These are phyloP conservation scores for Probaryconus sp. DNA, from an alignment of 1,140 invertebrate species.

Conservation along the genomic window DNA sequence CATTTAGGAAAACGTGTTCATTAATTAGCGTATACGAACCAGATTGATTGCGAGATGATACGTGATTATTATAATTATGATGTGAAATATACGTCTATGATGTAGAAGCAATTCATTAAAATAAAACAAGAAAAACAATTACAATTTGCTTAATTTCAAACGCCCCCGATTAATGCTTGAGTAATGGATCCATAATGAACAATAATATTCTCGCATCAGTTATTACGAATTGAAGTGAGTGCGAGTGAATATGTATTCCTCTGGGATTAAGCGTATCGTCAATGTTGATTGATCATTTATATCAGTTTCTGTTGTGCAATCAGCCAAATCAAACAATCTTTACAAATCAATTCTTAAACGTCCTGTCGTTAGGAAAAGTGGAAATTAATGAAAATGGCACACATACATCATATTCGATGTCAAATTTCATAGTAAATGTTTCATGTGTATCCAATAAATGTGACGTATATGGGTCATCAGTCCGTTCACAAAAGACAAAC, in stretches of 20 bases:
- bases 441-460: conserved; percentile 40
- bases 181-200: too few relatives aligned
- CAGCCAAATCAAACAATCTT: conserved; percentile 23
- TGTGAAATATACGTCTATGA: too few relatives aligned
- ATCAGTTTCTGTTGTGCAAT: conserved; percentile 13
- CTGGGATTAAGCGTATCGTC: conserved; percentile 14
- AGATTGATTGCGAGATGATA: conserved; percentile 14
- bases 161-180: too few relatives aligned
- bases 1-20: conserved; percentile 5
- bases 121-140: too few relatives aligned
- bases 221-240: neutral
- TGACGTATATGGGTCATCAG: conserved; percentile 34
- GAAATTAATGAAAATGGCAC: conserved; percentile 42
- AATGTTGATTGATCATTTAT: conserved; percentile 22
- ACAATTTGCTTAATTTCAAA: too few relatives aligned
- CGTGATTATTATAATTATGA: conserved; percentile 13
- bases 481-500: too few relatives aligned
- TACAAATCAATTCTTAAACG: conserved; percentile 43
- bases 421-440: conserved; percentile 29
- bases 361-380: conserved; percentile 15
- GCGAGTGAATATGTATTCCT: neutral
- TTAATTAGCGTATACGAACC: conserved; percentile 13
- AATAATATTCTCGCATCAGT: too few relatives aligned
- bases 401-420: conserved; percentile 34
- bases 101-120: too few relatives aligned